phyloP scores from a whole-genome alignment of 2,113 vertebrate species.

The Propithecus coquereli region DNA sequence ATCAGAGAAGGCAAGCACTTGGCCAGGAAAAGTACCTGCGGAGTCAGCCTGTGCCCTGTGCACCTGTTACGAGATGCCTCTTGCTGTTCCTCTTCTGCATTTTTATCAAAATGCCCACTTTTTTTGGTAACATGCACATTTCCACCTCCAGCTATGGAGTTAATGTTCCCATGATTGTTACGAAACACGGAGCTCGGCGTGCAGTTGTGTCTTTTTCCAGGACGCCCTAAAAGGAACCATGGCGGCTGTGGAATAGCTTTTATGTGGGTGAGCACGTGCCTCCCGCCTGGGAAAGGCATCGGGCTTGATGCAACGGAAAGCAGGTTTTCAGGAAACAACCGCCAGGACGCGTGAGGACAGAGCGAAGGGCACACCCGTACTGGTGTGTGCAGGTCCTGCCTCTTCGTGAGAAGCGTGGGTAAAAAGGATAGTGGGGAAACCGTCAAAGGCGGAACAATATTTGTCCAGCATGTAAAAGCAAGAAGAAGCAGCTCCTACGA shows the following conservation, averaged over 20 bases:
- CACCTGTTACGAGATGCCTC: accelerated
- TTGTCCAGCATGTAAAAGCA: accelerated
- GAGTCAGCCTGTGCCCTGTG: accelerated
- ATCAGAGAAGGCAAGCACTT: background rate
- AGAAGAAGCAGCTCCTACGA: accelerated
- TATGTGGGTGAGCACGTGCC: accelerated
- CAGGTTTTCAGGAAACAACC: background rate
- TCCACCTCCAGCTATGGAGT: accelerated
- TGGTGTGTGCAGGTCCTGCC: background rate
- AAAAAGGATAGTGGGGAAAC: background rate
- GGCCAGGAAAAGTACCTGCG: background rate
- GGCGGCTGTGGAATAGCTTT: accelerated
- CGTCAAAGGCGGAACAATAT: accelerated
- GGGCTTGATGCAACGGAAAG: background rate
- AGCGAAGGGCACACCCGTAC: accelerated
- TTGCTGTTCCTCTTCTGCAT: accelerated
- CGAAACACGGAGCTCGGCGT: accelerated
- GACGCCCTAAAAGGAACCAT: accelerated
- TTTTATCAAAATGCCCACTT: accelerated
- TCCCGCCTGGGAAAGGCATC: no score
- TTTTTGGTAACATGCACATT: accelerated
- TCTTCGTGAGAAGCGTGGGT: background rate
- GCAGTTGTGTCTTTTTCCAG: accelerated
- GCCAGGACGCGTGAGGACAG: no score
- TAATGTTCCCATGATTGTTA: accelerated